Base-by-base conservation (phyloP, 2,797 vertebrate species). In the Gymnoscopelus microlampas region DNA sequence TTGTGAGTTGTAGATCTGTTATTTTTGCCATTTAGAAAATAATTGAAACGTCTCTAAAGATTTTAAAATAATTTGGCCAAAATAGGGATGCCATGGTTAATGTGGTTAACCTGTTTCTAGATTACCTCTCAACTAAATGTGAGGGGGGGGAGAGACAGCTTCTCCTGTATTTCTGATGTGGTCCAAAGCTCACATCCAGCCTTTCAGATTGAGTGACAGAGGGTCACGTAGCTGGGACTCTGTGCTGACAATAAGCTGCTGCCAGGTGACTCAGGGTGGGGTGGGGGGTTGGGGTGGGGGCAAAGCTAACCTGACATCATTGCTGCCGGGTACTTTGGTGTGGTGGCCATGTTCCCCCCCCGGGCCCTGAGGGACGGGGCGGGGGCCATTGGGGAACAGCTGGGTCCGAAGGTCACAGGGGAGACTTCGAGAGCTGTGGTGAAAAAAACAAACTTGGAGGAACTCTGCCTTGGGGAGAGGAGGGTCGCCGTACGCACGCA, bases 281-380 rank as follows among this genome's bases (percentile, higher is more conserved):
- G 82, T 35, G 26, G 19, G 1, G 19, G 1, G 19, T 1, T 19
- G 19, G 19, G 35, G 35, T 66, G 44, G 83, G 77, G 82, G 35
- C 71, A 74, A 60, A 85, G 89, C 97, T 99, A 44, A 99, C 97
- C 97, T 99, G 96, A 93, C 90, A 35, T 98, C 97, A 97, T 90
- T 95, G 95, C 91, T 94, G 95, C 89, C 69, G 81, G 95, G 83
- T 64, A 84, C 85, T 95, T 96, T 98, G 93, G 85, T 88, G 73
- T 90, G 94, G 90, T 90, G 94, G 90, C 85, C 88, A 55, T 93
- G 91, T 88, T 98, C 96, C 85, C 95, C 93, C n/a, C 95, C 93
- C n/a, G 93, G 86, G 13, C 90, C 9, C 85, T 90, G 91, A 64
- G 94, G 94, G 90, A 92, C 65, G 24, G 95, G 94, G 82, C 96